Base-by-base conservation (phyloP, 2,797 vertebrate genomes). In the Sebastes baramenuke region DNA sequence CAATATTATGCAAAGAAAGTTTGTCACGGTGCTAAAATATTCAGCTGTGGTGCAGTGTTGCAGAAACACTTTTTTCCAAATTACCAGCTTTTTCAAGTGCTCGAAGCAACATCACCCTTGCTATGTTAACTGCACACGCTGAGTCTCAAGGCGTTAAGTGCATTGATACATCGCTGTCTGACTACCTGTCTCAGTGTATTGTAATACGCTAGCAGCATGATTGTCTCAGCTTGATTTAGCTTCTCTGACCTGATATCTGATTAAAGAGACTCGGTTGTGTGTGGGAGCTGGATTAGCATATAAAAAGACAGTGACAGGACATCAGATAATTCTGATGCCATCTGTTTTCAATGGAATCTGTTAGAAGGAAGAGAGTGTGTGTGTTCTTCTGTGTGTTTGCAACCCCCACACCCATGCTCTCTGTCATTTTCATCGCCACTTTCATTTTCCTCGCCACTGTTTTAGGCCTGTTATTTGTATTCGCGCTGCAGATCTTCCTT, bases 251-350 rank as follows among this genome's bases (percentile, higher is more conserved):
- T 85, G 82, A 84, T 84, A 90, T 91, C 89, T 89, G 87, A 92
- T 85, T 87, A 90, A 88, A 92, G 79, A 74, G 80, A 91, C 86
- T 89, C 49, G 6, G 65, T 79, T 87, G 77, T 86, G 78, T 86
- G 84, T 73, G 77, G 90, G 81, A 89, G 84, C 76, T 60, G 72
- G 71, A 93, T 95, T 95, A 94, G 85, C 93, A 94, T 95, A 93
- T 94, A 92, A 95, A 94, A 94, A 93, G 91, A 89, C 81, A 75
- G 62, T 85, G 90, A 91, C 82, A 87, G 77, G 77, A 87, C 89
- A 91, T 92, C 83, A 82, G 86, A 89, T 92, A 88, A 87, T 85
- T 93, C 79, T 79, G 83, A 89, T 83, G 78, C 87, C 90, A 91
- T 93, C 91, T 93, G 92, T 88, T 92, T 93, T 88, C 72, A 85